A percentile compares a stretch with the other conserved stretches of the same genome.
phyloP scores from a whole-genome alignment of 2,113 vertebrate genomes.

The Calyptommatus sinebrachiatus region DNA sequence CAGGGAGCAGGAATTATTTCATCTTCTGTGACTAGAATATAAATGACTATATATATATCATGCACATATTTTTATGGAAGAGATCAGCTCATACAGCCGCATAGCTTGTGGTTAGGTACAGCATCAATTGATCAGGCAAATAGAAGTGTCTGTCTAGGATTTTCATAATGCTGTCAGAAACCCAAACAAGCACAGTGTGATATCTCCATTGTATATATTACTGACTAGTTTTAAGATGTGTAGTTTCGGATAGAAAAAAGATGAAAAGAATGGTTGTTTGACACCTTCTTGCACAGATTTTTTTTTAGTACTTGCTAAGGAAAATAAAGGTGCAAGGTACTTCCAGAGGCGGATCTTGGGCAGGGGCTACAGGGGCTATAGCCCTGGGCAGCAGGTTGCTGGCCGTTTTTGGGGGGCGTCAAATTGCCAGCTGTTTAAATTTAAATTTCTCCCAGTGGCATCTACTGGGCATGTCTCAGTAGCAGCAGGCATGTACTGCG shows the following conservation, averaged over 20 bases:
- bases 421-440: too few species aligned
- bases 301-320: background rate
- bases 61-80: constrained; percentile 30
- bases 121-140: constrained; percentile 52
- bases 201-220: constrained; percentile 33
- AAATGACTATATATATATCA: constrained; percentile 35
- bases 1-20: constrained; percentile 62
- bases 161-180: constrained; percentile 46
- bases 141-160: constrained; percentile 35
- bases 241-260: background rate
- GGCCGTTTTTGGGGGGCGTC: too few species aligned
- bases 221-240: background rate
- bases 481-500: too few species aligned
- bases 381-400: too few species aligned
- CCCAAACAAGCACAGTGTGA: constrained; percentile 21
- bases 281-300: background rate
- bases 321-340: background rate
- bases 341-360: too few species aligned
- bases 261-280: background rate
- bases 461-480: too few species aligned
- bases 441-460: too few species aligned
- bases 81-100: constrained; percentile 29
- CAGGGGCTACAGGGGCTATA: too few species aligned
- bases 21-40: constrained; percentile 62
- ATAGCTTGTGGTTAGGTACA: constrained; percentile 32